These are phyloP conservation scores for Dryomyza anilis DNA, from an alignment of 2,888 invertebrate genomes.

Conservation along the genomic window DNA sequence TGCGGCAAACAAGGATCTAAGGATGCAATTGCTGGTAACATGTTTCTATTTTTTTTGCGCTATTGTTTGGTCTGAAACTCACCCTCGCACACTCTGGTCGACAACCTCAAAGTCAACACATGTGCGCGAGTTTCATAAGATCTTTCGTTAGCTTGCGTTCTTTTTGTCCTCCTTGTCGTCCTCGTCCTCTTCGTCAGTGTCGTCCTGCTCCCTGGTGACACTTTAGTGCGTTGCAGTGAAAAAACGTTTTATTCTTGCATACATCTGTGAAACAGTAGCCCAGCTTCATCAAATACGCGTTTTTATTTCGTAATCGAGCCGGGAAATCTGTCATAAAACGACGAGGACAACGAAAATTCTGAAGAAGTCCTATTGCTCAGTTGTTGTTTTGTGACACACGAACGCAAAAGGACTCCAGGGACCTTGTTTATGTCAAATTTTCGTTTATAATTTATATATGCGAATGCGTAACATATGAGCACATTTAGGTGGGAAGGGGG, in stretches of 20 bases:
- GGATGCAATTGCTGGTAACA: background rate
- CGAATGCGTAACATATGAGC: constrained; percentile 39
- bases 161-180: background rate
- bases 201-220: constrained; percentile 48
- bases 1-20: background rate
- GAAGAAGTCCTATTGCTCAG: constrained; percentile 25
- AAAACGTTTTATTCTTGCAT: background rate
- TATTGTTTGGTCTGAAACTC: background rate
- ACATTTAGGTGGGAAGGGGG: constrained; percentile 15
- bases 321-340: constrained; percentile 61
- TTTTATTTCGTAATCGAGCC: constrained; percentile 48
- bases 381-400: constrained; percentile 36
- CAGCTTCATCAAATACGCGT: constrained; percentile 51
- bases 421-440: constrained; percentile 61
- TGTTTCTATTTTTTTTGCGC: background rate
- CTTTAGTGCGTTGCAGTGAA: constrained; percentile 43
- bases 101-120: constrained; percentile 36
- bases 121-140: constrained; percentile 28
- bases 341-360: too few species aligned
- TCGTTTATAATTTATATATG: constrained; percentile 52
- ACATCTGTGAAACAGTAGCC: background rate
- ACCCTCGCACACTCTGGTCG: constrained; percentile 14
- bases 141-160: too few species aligned
- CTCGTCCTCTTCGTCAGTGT: background rate
- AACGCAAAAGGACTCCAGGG: constrained; percentile 59